These are phyloP conservation scores for zebrafish (Danio rerio) DNA, from an alignment of 2,113 vertebrate genomes.

Conservation along the genomic window DNA sequence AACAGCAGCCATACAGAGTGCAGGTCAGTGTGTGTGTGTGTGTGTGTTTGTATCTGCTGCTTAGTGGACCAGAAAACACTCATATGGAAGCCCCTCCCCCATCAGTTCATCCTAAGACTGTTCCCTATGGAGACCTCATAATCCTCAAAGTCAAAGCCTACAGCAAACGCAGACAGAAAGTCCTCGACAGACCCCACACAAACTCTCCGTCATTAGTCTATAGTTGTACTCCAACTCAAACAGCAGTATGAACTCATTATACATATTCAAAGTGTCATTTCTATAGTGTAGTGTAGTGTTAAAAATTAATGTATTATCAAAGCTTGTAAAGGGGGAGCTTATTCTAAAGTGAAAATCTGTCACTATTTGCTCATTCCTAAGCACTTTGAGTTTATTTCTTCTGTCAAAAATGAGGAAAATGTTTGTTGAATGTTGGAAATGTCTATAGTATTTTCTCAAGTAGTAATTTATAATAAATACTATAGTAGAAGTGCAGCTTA, in stretches of 20 bases:
- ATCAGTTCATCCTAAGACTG: background rate
- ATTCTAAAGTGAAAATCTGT: too few species aligned
- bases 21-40: slow-evolving; percentile 47
- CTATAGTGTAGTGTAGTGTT: background rate
- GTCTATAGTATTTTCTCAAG: too few species aligned
- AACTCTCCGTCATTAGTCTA: background rate
- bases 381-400: too few species aligned
- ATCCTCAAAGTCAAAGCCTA: slow-evolving; percentile 17
- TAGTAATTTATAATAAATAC: too few species aligned
- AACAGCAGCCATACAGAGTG: background rate
- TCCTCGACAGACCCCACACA: background rate
- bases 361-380: too few species aligned
- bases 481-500: too few species aligned
- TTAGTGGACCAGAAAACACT: slow-evolving; percentile 50
- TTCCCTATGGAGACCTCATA: slow-evolving; percentile 32
- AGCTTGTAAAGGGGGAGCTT: too few species aligned
- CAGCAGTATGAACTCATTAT: background rate
- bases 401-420: too few species aligned
- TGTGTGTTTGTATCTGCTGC: slow-evolving; percentile 57
- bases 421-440: too few species aligned
- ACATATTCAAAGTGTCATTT: background rate
- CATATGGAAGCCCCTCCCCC: slow-evolving; percentile 27
- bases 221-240: background rate
- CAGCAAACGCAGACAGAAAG: background rate
- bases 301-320: background rate